Conservation (phyloP, 2,888 invertebrate genomes). For the Apamea monoglypha region DNA sequence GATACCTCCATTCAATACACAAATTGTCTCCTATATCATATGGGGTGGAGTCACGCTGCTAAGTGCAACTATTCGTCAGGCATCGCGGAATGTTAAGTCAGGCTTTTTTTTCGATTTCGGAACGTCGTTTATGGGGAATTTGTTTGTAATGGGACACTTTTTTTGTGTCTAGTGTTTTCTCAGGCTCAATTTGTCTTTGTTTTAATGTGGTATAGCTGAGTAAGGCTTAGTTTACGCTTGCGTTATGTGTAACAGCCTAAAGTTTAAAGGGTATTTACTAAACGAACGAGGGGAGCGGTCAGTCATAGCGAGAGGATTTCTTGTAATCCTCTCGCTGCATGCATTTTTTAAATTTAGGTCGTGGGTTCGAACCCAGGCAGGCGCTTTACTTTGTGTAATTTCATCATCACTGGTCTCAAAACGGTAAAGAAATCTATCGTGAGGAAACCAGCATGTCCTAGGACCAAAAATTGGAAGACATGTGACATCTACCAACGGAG, state of each 20-base stretch:
- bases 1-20: slow-evolving; percentile 73
- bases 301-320: neutral
- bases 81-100: slow-evolving; percentile 54
- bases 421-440: neutral
- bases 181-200: neutral
- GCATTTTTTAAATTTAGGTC: neutral
- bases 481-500: neutral
- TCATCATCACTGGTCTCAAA: neutral
- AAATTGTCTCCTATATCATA: slow-evolving; percentile 76
- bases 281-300: neutral
- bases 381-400: neutral
- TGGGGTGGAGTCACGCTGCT: slow-evolving; percentile 47
- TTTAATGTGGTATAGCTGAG: neutral
- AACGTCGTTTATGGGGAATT: slow-evolving; percentile 28
- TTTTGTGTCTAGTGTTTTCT: slow-evolving; percentile 8
- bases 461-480: neutral
- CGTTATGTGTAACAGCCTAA: neutral
- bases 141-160: slow-evolving; percentile 19
- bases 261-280: neutral
- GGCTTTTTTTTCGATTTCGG: slow-evolving; percentile 50
- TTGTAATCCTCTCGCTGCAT: no score
- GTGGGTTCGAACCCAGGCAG: neutral
- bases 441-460: neutral
- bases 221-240: neutral
- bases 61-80: slow-evolving; percentile 61